Evolutionary conservation across 2,113 vertebrate genomes (phyloP), one percentile per base, ranked within the genome.

Genomic region (Cnemophilus loriae): DNA sequence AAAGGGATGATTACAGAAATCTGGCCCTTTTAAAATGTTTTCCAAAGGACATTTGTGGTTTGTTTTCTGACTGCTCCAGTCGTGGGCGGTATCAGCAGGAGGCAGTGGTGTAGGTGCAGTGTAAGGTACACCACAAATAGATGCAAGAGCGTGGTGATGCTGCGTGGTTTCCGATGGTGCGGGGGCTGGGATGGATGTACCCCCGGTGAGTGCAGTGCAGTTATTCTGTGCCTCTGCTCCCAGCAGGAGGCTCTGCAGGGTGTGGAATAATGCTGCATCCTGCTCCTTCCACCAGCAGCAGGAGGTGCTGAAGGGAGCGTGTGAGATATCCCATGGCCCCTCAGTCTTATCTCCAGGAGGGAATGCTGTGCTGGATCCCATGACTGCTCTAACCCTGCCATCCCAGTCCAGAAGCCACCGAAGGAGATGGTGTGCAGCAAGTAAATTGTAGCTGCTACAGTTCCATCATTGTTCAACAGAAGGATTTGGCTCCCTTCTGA

Each of bases 211-310:
- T 46, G 56, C 59, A 56, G 35, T 6, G 64, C 83, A 44, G 68
- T 49, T 30, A 2, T 9, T 41, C 56, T 0, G 39, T 18, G 33
- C 68, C 50, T 47, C 16, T 50, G 46, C 80, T 91, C 83, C 92
- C 95, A 92, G 88, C 88, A 95, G 94, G 92, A 95, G 92, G 94
- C 90, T 92, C 94, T 89, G 80, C 70, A 60, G 92, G 75, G 87
- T 64, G 81, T 44, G 47, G 16, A 68, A 30, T 67, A 39, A 55
- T 50, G 46, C 77, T 32, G 30, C 2, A 0, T 37, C 28, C 69
- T 4, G 15, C 85, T 92, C 63, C 64, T 37, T 50, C 82, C 90
- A 33, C 27, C 2, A 3, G 90, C 96, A 74, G 90, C 95, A 96
- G 95, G 95, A 94, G 87, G 91, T 87, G 85, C 96, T 96, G 93